A percentile compares a stretch with the other conserved stretches of the same genome.
These are phyloP conservation scores for Myiozetetes cayanensis DNA, from an alignment of 2,113 vertebrate species.

Conservation along the genomic window DNA sequence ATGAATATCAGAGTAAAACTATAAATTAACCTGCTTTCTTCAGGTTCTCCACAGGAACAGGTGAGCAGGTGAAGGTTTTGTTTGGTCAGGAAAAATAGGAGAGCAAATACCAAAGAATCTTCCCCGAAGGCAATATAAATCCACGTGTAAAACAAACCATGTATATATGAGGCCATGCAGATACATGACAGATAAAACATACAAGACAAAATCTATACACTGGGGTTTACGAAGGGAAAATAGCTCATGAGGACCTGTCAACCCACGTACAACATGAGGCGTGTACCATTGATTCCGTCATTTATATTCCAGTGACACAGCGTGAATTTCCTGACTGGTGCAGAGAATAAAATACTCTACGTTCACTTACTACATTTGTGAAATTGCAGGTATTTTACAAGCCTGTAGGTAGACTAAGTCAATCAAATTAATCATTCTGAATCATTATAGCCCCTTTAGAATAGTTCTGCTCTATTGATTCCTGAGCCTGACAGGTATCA, in stretches of 20 bases:
- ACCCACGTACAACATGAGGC: neutral
- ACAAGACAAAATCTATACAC: neutral
- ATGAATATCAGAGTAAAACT: neutral
- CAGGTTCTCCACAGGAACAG: neutral
- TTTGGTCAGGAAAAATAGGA: neutral
- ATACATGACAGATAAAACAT: fast-evolving
- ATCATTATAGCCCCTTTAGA: neutral
- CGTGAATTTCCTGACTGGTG: neutral
- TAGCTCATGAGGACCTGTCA: neutral
- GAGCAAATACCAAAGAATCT: neutral
- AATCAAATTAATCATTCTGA: conserved; percentile 1
- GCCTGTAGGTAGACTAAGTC: neutral
- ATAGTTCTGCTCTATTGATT: neutral
- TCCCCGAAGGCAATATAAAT: neutral
- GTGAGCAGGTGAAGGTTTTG: neutral
- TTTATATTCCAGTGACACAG: neutral
- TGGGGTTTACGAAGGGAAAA: neutral
- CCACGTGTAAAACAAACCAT: neutral
- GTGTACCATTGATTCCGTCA: neutral
- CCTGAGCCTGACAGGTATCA: neutral
- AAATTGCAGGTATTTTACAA: neutral
- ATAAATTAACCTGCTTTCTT: neutral
- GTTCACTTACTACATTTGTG: neutral
- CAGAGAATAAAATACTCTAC: neutral
- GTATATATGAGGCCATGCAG: fast-evolving